These are phyloP conservation scores for Drosophila lacertosa DNA, from an alignment of 1,140 invertebrate genomes.

Conservation along the genomic window DNA sequence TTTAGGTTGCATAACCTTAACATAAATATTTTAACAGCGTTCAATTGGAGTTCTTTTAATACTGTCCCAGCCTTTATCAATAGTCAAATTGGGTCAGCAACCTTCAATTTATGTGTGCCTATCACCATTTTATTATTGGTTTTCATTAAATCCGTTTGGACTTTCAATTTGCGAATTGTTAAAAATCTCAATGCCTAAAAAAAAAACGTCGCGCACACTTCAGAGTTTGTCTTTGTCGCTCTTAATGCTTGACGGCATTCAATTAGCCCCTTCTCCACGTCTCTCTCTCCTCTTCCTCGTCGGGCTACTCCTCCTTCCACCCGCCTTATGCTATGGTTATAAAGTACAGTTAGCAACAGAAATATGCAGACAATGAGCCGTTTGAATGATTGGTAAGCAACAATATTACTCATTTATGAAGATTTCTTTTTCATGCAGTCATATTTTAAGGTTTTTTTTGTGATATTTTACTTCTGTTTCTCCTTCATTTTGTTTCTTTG, in stretches of 20 bases:
- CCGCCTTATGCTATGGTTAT: background rate
- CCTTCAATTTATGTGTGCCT: constrained; percentile 1
- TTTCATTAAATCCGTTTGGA: constrained; percentile 13
- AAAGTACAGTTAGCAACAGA: constrained; percentile 56
- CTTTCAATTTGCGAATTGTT: constrained; percentile 36
- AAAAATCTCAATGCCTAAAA: constrained; percentile 9
- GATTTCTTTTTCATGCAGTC: constrained; percentile 30
- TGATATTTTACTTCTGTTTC: background rate
- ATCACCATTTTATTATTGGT: background rate
- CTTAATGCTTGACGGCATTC: constrained; percentile 31
- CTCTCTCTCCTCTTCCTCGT: no score
- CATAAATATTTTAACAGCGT: no score
- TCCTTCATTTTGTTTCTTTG: constrained; percentile 23
- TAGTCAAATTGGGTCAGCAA: background rate
- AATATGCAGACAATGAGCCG: constrained; percentile 15
- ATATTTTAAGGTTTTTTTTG: constrained; percentile 10
- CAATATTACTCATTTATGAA: constrained; percentile 72
- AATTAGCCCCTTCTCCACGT: constrained; percentile 30
- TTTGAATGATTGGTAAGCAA: constrained; percentile 31
- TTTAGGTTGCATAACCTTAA: no score
- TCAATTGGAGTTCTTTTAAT: no score
- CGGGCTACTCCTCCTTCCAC: background rate
- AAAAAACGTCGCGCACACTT: background rate
- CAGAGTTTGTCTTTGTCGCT: background rate
- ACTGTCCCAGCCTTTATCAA: background rate